Base-by-base conservation (phyloP, 23 tunicate species). In the Ciona savignyi region DNA sequence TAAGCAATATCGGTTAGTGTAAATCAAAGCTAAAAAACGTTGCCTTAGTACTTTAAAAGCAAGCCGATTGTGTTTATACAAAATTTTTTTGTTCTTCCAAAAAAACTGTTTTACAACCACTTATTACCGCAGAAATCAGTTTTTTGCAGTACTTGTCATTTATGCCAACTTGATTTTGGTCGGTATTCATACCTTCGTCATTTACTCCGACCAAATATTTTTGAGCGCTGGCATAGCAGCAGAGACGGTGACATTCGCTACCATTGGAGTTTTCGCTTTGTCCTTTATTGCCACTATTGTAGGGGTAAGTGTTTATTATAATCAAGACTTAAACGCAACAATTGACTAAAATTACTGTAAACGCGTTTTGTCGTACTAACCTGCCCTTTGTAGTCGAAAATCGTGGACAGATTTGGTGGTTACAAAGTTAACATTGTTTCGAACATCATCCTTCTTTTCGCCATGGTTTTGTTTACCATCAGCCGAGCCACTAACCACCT, bases 321-420 rank as follows among this genome's bases (percentile, higher is more conserved):
- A 11, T 20, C 15, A 49, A 49, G 19, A 15, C 15, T 20, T 15
- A 15, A 11, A 11, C 15, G 20, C 15, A 49, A 11, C 19, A 49
- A 20, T 49, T 49, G 61, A n/a, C n/a, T n/a, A n/a, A n/a, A n/a
- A n/a, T n/a, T 66, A 49, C 61, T 11, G 20, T 49, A 49, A 15
- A 49, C 15, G 15, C 61, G 20, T 49, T 23, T 65, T 65, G 20
- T n/a, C 29, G 9, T 69, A n/a, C n/a, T n/a, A n/a, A n/a, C n/a
- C n/a, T n/a, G n/a, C n/a, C n/a, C n/a, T n/a, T 66, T 66, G 2
- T 9, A 66, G 70, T 66, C 70, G 6, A 66, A 9, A 66, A 22
- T 66, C 34, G 70, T 66, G 29, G 29, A 25, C 2, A 33, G 70
- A 19, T 66, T 24, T 66, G 70, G 70, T 3, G 70, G 70, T 22